These are phyloP conservation scores for Mythimna pallens DNA, from an alignment of 2,888 invertebrate genomes.

Conservation along the genomic window DNA sequence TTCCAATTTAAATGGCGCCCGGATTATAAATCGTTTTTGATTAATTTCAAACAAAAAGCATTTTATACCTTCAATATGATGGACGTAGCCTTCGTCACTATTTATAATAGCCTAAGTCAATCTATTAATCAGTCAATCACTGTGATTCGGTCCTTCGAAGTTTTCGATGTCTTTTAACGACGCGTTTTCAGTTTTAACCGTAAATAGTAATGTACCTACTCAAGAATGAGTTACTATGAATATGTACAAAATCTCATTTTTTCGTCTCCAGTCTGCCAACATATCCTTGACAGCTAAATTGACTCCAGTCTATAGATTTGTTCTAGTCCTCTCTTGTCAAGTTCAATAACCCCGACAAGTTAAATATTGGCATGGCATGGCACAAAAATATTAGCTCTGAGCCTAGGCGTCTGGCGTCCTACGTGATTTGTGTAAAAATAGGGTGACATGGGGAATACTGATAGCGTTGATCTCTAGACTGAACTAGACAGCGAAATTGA, in stretches of 20 bases:
- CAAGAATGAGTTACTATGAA: neutral
- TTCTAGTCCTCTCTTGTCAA: neutral
- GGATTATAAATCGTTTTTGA: constrained; percentile 27
- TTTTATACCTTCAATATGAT: constrained; percentile 43
- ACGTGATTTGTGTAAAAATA: constrained; percentile 35
- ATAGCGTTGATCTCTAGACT: neutral
- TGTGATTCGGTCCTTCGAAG: constrained; percentile 22
- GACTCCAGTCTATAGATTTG: constrained; percentile 2
- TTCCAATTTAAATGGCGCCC: constrained; percentile 40
- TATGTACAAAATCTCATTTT: neutral
- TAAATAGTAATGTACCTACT: neutral
- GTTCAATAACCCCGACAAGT: constrained; percentile 25
- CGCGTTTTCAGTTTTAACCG: neutral
- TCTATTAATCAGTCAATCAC: constrained; percentile 38
- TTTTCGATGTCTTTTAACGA: constrained; percentile 17
- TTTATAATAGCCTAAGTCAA: constrained; percentile 34
- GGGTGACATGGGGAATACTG: neutral
- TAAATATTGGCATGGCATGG: constrained; percentile 20
- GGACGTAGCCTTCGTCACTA: constrained; percentile 49
- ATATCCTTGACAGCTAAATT: constrained; percentile 17
- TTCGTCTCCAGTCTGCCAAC: neutral
- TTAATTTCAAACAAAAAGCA: constrained; percentile 56
- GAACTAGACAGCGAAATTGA: neutral
- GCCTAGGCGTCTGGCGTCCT: constrained; percentile 30
- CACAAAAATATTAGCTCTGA: constrained; percentile 18